Conservation (phyloP, 1,140 invertebrate species). For the Micrasema minimum region DNA sequence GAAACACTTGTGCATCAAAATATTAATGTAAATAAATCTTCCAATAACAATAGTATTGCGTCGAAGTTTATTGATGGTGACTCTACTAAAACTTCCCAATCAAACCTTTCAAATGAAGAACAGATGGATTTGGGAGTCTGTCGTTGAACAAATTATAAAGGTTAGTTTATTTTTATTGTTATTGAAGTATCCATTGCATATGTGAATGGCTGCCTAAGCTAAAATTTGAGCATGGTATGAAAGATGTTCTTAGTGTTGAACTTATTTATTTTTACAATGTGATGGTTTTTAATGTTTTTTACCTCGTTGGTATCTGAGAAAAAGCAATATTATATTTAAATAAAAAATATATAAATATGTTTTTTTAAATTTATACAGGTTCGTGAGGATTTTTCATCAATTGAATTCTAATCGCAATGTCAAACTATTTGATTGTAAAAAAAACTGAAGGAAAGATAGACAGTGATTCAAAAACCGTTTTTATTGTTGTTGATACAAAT, state of each 20-base stretch:
- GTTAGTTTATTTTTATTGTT: background rate
- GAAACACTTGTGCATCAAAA: background rate
- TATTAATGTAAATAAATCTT: background rate
- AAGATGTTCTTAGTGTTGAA: too few species aligned
- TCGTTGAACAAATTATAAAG: conserved; percentile 28
- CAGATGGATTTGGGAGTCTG: conserved; percentile 34
- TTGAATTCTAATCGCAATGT: conserved; percentile 7
- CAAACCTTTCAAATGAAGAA: conserved; percentile 1
- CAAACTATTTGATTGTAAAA: conserved; percentile 3
- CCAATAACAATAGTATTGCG: background rate
- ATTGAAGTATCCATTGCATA: background rate
- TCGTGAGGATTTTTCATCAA: conserved; percentile 10
- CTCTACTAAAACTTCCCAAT: background rate
- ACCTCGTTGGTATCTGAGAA: too few species aligned
- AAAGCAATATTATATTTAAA: background rate
- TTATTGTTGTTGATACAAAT: conserved; percentile 36
- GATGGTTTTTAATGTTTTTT: too few species aligned
- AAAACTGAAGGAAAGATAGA: background rate
- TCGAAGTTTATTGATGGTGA: background rate
- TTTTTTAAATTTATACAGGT: conserved; percentile 10
- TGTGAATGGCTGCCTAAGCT: background rate
- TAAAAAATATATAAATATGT: too few species aligned
- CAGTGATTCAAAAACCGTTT: conserved; percentile 5
- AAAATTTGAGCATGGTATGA: too few species aligned
- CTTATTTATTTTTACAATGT: too few species aligned